Evolutionary conservation across 2,888 invertebrate species (phyloP), one percentile per base, ranked within the genome.

Genomic region (Drosophila testacea): DNA sequence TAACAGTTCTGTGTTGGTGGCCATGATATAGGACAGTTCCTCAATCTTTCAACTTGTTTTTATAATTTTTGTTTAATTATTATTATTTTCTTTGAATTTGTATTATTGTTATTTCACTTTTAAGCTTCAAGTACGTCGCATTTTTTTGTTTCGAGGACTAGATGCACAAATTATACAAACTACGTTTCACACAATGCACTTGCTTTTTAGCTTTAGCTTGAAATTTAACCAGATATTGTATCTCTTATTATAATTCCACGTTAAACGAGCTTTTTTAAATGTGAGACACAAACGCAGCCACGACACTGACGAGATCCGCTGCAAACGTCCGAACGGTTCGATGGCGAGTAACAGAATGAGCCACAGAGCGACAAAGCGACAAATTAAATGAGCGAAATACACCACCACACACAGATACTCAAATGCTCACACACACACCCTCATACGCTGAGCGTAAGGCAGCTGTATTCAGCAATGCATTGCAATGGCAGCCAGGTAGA

Each of bases 1-100:
- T 80, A 92, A 81, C 70, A 92, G 89, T 78, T 92, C 92, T 52
- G 92, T 90, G 66, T 92, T 92, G 69, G 92, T 92, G 65, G 92
- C 90, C 92, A 86, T 91, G 46, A 70, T 77, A 38, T 61, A 44
- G 11, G 65, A 16, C 63, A 13, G 36, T 13, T 34, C n/a, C 60
- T 66, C 36, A 39, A 56, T 48, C 39, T 50, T 56, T 30, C 42
- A 28, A 28, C 63, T 42, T 42, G 36, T 50, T 47, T 9, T 59
- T 55, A 10, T 55, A 16, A 34, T 56, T 27, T 47, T 44, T 39
- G 34, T 46, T 9, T 30, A 48, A 13, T 16, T 65, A 6, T 42
- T n/a, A n/a, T 50, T 51, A 38, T 54, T 76, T 30, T 6, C 36
- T 22, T 42, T 30, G 7, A 22, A 9, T 48, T 30, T 2, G 16